A percentile compares a stretch with the other conserved stretches of the same genome.
Evolutionary conservation across 2,797 vertebrate species (phyloP).

Genomic region (Amniataba percoides): DNA sequence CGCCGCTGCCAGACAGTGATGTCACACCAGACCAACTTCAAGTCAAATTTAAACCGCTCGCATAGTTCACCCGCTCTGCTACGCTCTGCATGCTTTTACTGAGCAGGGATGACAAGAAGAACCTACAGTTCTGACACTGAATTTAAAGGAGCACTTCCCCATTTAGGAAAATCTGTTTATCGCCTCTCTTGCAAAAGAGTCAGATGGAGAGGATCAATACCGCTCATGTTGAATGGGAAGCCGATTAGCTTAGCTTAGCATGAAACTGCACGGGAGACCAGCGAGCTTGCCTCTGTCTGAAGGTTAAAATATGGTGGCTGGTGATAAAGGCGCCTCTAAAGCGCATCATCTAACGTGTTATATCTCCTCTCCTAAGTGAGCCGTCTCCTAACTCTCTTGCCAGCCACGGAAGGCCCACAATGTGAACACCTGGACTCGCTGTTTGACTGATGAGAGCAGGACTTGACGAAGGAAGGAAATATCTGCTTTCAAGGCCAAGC

Average conservation of each 20-base stretch:
- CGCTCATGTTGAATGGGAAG: neutral
- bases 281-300: neutral
- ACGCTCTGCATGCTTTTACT: constrained; percentile 31
- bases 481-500: constrained; percentile 21
- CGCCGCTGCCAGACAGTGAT: constrained; percentile 67
- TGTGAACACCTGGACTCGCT: constrained; percentile 10
- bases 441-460: constrained; percentile 24
- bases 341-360: too few species aligned
- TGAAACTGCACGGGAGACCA: neutral
- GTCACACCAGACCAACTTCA: constrained; percentile 68
- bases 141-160: constrained; percentile 14
- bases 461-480: constrained; percentile 25
- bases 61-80: constrained; percentile 40
- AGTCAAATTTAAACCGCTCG: constrained; percentile 51
- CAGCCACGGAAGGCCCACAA: neutral
- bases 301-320: neutral
- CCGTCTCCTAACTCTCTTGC: neutral
- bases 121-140: constrained; percentile 10
- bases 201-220: neutral
- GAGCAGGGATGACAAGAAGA: constrained; percentile 22
- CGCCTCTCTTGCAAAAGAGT: neutral
- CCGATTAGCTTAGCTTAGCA: constrained; percentile 15
- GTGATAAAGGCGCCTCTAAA: constrained; percentile 1
- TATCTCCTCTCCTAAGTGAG: neutral
- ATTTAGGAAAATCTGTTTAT: neutral